These are phyloP conservation scores for Dermochelys coriacea DNA, from an alignment of 2,797 vertebrate genomes.

Conservation along the genomic window DNA sequence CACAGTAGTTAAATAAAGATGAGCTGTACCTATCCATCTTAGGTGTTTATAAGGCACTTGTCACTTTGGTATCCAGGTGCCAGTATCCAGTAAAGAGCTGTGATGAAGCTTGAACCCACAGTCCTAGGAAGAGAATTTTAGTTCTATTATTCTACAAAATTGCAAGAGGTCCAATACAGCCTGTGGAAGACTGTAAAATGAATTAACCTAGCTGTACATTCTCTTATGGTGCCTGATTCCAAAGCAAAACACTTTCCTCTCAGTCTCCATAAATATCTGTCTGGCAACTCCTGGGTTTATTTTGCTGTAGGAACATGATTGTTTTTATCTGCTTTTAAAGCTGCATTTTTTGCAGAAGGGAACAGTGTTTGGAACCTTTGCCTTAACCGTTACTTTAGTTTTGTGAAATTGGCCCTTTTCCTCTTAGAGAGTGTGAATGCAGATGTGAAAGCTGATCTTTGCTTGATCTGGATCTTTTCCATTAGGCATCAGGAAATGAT, in stretches of 20 bases:
- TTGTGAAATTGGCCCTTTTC: slow-evolving; percentile 11
- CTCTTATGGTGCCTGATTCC: slow-evolving; percentile 35
- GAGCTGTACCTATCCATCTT: background rate
- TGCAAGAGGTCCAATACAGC: slow-evolving; percentile 38
- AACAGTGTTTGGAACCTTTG: background rate
- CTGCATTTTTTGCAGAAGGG: slow-evolving; percentile 38
- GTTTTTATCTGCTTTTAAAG: slow-evolving; percentile 58
- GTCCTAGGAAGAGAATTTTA: slow-evolving; percentile 46
- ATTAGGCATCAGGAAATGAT: background rate
- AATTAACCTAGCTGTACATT: slow-evolving; percentile 55
- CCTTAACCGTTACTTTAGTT: slow-evolving; percentile 22
- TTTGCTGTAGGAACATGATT: slow-evolving; percentile 51
- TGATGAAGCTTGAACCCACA: slow-evolving; percentile 31
- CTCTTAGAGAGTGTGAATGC: background rate
- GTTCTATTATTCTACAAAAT: slow-evolving; percentile 58
- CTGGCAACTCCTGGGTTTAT: slow-evolving; percentile 40
- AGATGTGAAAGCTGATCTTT: slow-evolving; percentile 9
- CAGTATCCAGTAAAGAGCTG: background rate
- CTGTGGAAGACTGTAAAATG: slow-evolving; percentile 52
- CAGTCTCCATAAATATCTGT: slow-evolving; percentile 50
- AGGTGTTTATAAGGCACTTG: background rate
- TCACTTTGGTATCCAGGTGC: slow-evolving; percentile 9
- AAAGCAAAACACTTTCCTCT: slow-evolving; percentile 57
- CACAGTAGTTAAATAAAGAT: background rate
- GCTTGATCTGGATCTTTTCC: background rate